phyloP scores from a whole-genome alignment of 2,797 vertebrate species.

The Sciurus vulgaris region DNA sequence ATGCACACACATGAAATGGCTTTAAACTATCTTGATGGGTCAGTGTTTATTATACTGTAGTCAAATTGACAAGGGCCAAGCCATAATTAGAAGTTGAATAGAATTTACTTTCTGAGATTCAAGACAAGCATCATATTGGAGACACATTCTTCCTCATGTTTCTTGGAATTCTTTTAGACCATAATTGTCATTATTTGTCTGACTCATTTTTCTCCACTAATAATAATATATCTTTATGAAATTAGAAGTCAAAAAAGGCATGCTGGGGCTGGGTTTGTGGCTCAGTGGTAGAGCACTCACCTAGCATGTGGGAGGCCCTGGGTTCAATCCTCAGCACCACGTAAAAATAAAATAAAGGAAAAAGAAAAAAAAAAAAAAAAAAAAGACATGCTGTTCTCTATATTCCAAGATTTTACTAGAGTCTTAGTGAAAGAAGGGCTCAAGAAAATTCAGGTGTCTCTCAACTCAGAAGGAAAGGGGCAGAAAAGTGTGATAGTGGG shows the following conservation, averaged over 20 bases:
- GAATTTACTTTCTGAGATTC: conserved; percentile 4
- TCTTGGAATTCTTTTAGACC: conserved; percentile 31
- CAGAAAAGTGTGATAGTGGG: background rate
- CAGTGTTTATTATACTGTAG: background rate
- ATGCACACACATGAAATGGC: background rate
- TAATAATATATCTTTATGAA: conserved; percentile 5
- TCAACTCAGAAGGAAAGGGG: background rate
- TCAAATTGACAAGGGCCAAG: background rate
- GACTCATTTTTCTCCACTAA: background rate
- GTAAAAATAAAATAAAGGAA: too few species aligned
- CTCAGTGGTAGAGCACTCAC: too few species aligned
- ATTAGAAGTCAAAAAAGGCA: conserved; percentile 26
- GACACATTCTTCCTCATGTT: background rate
- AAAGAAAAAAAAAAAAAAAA: background rate
- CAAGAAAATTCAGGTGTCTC: conserved; percentile 20
- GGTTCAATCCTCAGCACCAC: too few species aligned
- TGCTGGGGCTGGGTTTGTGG: too few species aligned
- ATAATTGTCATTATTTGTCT: conserved; percentile 3
- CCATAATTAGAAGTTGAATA: background rate
- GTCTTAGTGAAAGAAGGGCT: conserved; percentile 23
- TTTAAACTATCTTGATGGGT: background rate
- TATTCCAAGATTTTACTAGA: conserved; percentile 28
- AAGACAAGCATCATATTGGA: background rate
- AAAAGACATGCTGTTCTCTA: background rate
- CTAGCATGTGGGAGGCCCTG: too few species aligned